phyloP scores from a whole-genome alignment of 2,113 vertebrate genomes.

The Brevimyrus niger region DNA sequence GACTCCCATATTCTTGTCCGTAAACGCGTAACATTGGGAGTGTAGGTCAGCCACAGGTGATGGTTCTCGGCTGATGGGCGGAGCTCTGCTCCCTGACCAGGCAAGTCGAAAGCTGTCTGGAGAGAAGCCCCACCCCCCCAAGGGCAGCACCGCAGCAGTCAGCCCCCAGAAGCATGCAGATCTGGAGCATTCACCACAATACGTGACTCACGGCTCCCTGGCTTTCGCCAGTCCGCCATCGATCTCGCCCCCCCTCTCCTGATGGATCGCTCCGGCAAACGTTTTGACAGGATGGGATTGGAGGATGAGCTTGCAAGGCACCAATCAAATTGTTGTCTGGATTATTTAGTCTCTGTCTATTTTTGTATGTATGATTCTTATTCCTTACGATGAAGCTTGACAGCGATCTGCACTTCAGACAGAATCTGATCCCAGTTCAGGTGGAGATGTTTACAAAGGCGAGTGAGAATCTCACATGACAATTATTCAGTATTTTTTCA shows the following conservation, averaged over 20 bases:
- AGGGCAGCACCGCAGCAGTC: not conserved
- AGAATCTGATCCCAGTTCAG: constrained; percentile 19
- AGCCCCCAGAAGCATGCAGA: constrained; percentile 39
- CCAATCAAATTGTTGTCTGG: constrained; percentile 38
- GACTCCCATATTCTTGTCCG: not conserved
- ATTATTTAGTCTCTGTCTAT: constrained; percentile 24
- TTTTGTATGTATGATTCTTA: constrained; percentile 27
- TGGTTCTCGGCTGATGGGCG: not conserved
- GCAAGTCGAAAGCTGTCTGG: not conserved
- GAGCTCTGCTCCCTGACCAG: not conserved
- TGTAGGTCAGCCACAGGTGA: not conserved
- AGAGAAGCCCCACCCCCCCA: not conserved
- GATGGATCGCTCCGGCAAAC: constrained; percentile 51
- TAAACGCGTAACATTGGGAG: not conserved
- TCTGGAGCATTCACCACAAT: constrained; percentile 29
- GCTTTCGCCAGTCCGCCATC: constrained; percentile 46
- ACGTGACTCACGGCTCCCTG: constrained; percentile 38
- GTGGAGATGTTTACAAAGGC: constrained; percentile 10
- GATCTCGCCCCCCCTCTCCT: constrained; percentile 44
- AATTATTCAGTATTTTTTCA: constrained; percentile 43
- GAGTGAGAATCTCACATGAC: not conserved
- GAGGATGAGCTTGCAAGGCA: constrained; percentile 40
- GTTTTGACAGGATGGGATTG: constrained; percentile 45
- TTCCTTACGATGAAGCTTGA: constrained; percentile 29
- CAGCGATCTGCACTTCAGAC: constrained; percentile 50